A percentile compares a stretch with the other conserved stretches of the same genome.
These are phyloP conservation scores for Charanyca ferruginea DNA, from an alignment of 2,888 invertebrate species.

Conservation along the genomic window DNA sequence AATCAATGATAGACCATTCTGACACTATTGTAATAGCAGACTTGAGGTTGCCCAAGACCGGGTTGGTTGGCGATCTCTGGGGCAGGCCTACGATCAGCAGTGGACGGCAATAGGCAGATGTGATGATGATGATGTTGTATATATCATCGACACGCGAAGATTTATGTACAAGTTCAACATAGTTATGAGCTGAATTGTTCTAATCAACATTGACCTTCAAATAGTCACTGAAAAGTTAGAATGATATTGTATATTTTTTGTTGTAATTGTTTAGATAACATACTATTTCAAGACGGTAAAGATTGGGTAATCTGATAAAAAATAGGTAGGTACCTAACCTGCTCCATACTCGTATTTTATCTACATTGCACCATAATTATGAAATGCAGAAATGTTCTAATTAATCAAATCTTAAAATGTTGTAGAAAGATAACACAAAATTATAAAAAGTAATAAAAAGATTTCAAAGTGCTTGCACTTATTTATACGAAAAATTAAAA, in stretches of 20 bases:
- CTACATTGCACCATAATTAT: slow-evolving; percentile 38
- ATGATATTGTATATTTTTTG: slow-evolving; percentile 12
- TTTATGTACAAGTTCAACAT: neutral
- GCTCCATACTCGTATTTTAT: neutral
- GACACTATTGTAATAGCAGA: too few relatives aligned
- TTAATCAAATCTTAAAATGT: too few relatives aligned
- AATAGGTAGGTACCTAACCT: neutral
- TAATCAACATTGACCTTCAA: slow-evolving; percentile 4
- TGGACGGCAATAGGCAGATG: too few relatives aligned
- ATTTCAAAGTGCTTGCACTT: too few relatives aligned
- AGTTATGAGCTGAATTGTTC: neutral
- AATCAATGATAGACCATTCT: too few relatives aligned
- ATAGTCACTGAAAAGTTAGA: neutral
- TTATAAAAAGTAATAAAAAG: too few relatives aligned
- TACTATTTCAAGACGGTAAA: slow-evolving; percentile 15
- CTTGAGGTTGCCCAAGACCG: too few relatives aligned
- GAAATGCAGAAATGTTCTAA: slow-evolving; percentile 4
- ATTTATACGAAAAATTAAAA: too few relatives aligned
- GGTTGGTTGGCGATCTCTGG: too few relatives aligned
- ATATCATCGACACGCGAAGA: neutral
- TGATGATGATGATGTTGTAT: too few relatives aligned
- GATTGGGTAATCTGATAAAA: slow-evolving; percentile 42
- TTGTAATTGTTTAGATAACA: slow-evolving; percentile 36
- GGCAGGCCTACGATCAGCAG: too few relatives aligned
- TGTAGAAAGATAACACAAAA: too few relatives aligned